Percentiles rank a stretch among this genome's conserved stretches.
phyloP scores from a whole-genome alignment of 1,140 invertebrate species.

The Steinernema khuongi region DNA sequence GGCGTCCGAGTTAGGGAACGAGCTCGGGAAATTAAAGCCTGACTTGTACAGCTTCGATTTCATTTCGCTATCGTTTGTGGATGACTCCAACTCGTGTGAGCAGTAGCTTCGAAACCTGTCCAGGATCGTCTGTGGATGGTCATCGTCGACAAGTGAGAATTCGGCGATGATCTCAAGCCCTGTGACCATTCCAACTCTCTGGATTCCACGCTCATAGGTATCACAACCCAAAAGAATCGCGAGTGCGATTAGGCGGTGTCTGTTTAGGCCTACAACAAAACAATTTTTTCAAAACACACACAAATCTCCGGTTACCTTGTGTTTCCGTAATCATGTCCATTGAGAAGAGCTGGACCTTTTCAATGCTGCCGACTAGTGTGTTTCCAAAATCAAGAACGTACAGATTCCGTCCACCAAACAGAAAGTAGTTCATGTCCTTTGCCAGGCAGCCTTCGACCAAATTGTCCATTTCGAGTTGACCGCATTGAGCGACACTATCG shows the following conservation, averaged over 20 bases:
- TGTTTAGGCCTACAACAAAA: conserved; percentile 16
- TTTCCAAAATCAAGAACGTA: conserved; percentile 22
- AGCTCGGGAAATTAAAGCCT: conserved; percentile 10
- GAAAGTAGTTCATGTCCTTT: conserved; percentile 34
- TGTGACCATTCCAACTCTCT: conserved; percentile 27
- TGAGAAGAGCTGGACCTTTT: conserved; percentile 16
- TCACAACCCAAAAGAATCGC: conserved; percentile 37
- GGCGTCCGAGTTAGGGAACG: conserved; percentile 23
- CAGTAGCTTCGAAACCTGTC: conserved; percentile 31
- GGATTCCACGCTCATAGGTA: conserved; percentile 25
- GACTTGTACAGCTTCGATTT: conserved; percentile 10
- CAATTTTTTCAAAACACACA: neutral
- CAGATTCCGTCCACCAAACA: conserved; percentile 32
- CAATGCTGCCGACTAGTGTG: neutral
- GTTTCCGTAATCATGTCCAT: conserved; percentile 15
- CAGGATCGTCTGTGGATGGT: conserved; percentile 32
- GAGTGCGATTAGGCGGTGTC: conserved; percentile 29
- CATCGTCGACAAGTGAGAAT: conserved; percentile 32
- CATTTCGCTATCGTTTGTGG: neutral
- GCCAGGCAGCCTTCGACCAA: conserved; percentile 27
- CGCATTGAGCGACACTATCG: conserved; percentile 33
- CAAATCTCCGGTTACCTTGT: neutral
- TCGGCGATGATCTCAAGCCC: conserved; percentile 34
- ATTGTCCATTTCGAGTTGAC: conserved; percentile 18
- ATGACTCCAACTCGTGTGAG: neutral